These are phyloP conservation scores for Hydractinia echinata DNA, from an alignment of 30 jellyfish, hydroid and myxozoan species.

Conservation along the genomic window DNA sequence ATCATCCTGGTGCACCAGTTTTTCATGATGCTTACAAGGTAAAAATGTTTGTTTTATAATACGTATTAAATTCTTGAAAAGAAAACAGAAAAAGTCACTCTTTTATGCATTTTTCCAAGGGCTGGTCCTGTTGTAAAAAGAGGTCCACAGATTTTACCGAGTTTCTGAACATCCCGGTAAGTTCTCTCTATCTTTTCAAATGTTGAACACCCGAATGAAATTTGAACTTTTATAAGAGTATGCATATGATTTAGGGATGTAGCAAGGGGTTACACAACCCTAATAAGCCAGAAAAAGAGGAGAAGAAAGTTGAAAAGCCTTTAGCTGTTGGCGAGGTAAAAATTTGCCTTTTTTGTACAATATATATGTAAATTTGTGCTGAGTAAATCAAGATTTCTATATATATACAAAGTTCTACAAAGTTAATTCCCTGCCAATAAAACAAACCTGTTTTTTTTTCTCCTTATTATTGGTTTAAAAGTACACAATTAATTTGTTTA, in stretches of 20 bases:
- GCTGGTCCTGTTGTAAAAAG: constrained; percentile 98
- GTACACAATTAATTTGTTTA: too few species aligned
- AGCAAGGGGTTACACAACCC: constrained; percentile 81
- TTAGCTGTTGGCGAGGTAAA: constrained; percentile 73
- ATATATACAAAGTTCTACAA: too few species aligned
- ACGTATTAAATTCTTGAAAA: too few species aligned
- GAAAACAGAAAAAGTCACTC: too few species aligned
- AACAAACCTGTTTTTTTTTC: too few species aligned
- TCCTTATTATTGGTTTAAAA: too few species aligned
- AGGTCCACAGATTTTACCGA: constrained; percentile 95
- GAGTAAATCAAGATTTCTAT: too few species aligned
- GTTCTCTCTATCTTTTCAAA: background rate
- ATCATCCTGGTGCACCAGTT: constrained; percentile 94
- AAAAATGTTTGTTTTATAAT: background rate
- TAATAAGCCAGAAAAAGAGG: constrained; percentile 75
- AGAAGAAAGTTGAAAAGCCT: constrained; percentile 57
- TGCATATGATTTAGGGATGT: constrained; percentile 73
- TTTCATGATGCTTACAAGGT: constrained; percentile 99
- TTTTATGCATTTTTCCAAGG: constrained; percentile 41
- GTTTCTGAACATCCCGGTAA: constrained; percentile 73
- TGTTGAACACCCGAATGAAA: too few species aligned
- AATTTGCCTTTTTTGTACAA: too few species aligned
- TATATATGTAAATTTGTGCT: too few species aligned
- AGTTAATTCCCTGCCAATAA: too few species aligned
- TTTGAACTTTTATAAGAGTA: background rate